Evolutionary conservation across 2,797 vertebrate species (phyloP).

Genomic region (Lepus oiostolus): DNA sequence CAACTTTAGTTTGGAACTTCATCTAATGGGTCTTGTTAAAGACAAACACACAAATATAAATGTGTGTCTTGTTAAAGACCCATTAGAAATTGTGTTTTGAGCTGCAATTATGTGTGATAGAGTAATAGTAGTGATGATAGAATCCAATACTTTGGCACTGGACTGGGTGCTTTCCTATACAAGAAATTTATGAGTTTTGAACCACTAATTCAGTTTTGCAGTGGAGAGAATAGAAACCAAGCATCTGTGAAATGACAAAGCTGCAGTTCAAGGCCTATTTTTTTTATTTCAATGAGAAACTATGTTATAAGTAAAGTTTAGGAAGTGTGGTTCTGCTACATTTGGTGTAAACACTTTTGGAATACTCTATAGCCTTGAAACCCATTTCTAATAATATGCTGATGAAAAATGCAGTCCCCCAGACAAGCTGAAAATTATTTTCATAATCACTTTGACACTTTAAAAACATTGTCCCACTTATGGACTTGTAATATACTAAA

Average conservation of each 20-base stretch:
- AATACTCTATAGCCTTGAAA: background rate
- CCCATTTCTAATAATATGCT: background rate
- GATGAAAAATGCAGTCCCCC: background rate
- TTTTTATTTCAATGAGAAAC: conserved; percentile 46
- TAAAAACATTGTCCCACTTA: background rate
- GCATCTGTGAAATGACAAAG: background rate
- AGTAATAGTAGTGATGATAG: background rate
- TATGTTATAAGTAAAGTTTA: background rate
- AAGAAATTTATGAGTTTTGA: background rate
- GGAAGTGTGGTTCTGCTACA: background rate
- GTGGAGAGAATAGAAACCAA: background rate
- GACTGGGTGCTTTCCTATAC: background rate
- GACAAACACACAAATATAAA: no score
- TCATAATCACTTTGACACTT: conserved; percentile 40
- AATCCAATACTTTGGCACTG: background rate
- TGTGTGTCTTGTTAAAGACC: background rate
- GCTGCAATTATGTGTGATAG: background rate
- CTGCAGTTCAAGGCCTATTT: background rate
- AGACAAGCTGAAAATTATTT: conserved; percentile 44
- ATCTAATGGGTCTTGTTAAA: background rate
- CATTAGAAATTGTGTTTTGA: background rate
- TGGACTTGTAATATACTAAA: background rate
- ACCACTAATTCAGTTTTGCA: background rate
- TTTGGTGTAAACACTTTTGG: background rate
- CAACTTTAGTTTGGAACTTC: background rate